phyloP scores from a whole-genome alignment of 1,140 invertebrate species.

The Lineus longissimus region DNA sequence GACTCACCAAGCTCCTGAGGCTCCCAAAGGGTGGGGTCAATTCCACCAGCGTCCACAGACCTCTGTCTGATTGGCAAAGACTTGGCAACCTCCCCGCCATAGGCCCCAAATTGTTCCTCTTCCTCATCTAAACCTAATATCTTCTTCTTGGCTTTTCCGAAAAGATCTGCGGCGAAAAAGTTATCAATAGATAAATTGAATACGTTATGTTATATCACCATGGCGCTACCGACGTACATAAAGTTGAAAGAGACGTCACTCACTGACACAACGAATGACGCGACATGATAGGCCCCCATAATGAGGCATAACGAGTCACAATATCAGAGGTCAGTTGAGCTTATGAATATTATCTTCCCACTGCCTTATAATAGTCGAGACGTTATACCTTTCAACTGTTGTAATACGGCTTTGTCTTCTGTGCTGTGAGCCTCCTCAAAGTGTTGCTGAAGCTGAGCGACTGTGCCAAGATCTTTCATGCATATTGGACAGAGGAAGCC shows the following conservation, averaged over 20 bases:
- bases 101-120: conserved; percentile 19
- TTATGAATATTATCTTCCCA: no score
- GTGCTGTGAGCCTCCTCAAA: conserved; percentile 77
- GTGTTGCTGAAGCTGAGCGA: conserved; percentile 75
- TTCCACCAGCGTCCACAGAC: conserved; percentile 18
- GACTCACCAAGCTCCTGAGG: conserved; percentile 44
- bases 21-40: conserved; percentile 43
- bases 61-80: conserved; percentile 9
- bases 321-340: no score
- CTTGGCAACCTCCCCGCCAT: neutral
- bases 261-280: no score
- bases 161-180: conserved; percentile 63
- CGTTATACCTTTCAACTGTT: conserved; percentile 85
- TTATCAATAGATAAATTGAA: conserved; percentile 20
- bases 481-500: conserved; percentile 93
- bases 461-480: conserved; percentile 79
- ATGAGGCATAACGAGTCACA: no score
- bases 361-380: no score
- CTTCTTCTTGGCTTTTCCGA: conserved; percentile 84
- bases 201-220: neutral
- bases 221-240: no score
- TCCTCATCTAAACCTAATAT: conserved; percentile 70
- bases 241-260: no score
- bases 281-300: no score
- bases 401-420: conserved; percentile 84